Percentiles rank a stretch among this genome's conserved stretches.
Conservation (phyloP, 2,888 invertebrate species). For the Hirtodrosophila histrioides region DNA sequence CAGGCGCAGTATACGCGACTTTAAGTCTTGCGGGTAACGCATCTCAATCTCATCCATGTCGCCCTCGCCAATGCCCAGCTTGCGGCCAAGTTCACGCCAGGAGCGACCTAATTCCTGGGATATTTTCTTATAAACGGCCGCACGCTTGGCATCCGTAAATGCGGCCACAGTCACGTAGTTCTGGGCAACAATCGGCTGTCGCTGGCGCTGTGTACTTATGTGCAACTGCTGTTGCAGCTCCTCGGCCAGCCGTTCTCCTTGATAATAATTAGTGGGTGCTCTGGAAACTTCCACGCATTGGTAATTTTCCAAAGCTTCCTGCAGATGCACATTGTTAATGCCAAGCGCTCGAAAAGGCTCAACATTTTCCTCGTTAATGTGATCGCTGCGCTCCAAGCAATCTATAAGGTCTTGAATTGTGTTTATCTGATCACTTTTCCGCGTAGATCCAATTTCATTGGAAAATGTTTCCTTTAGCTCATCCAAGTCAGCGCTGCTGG, state of each 20-base stretch:
- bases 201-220: conserved; percentile 13
- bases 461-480: conserved; percentile 65
- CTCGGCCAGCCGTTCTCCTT: conserved; percentile 65
- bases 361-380: conserved; percentile 72
- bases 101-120: conserved; percentile 78
- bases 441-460: conserved; percentile 68
- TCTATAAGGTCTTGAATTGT: conserved; percentile 72
- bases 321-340: conserved; percentile 40
- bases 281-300: background rate
- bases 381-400: conserved; percentile 76
- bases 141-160: conserved; percentile 71
- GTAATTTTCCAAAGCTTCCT: conserved; percentile 58
- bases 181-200: conserved; percentile 23
- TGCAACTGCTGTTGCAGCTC: conserved; percentile 57
- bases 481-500: conserved; percentile 44
- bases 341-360: conserved; percentile 60
- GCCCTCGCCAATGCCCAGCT: conserved; percentile 78
- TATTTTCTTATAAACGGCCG: conserved; percentile 76
- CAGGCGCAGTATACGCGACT: conserved; percentile 75
- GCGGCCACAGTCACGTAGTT: conserved; percentile 28
- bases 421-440: conserved; percentile 69
- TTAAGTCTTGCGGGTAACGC: conserved; percentile 71
- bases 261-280: conserved; percentile 55
- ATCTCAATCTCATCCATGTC: conserved; percentile 79
- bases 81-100: conserved; percentile 82